Base-by-base conservation (phyloP, 2,888 invertebrate species). In the Dinocampus coccinellae region DNA sequence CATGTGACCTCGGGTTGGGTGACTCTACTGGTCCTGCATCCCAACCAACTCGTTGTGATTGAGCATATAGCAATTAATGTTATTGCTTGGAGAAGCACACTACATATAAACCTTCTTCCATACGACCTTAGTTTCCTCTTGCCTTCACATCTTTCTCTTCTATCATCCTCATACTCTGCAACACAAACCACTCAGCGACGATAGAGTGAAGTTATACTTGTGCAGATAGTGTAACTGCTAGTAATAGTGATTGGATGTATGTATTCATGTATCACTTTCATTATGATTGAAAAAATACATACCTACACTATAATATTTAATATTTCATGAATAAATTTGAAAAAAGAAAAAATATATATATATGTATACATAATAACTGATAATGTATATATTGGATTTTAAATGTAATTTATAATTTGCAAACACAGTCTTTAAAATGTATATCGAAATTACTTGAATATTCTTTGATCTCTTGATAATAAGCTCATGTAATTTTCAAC, bases 51-150 rank as follows among this genome's bases (percentile, higher is more conserved):
- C 74, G 79, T 79, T 77, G 76, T 78, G 79, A 83, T 83, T 80
- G 82, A 82, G 81, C 82, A 82, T 83, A 82, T 80, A 82, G 82
- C 83, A 85, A 85, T 84, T 84, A 85, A 84, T 82, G 81, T 82
- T 84, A 84, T 84, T 85, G 83, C 83, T 81, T 76, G 78, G 78
- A 79, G 80, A 76, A 77, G 78, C 75, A 74, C 70, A 55, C 60
- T 61, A 53, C 52, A 67, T 62, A 67, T 61, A 62, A 55, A 55
- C 55, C 57, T 57, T 66, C 55, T 52, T 60, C 58, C 26, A 33
- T 61, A 55, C 58, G 62, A 53, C 11, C 26, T 42, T 66, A 70
- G 16, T 73, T 72, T 75, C 55, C 70, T 76, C 26, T 70, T 57
- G 34, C 64, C 47, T 7, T 29, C 57, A 33, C 52, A 34, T 52